Conservation (phyloP, 1,140 invertebrate genomes). For the Lepidurus arcticus region DNA sequence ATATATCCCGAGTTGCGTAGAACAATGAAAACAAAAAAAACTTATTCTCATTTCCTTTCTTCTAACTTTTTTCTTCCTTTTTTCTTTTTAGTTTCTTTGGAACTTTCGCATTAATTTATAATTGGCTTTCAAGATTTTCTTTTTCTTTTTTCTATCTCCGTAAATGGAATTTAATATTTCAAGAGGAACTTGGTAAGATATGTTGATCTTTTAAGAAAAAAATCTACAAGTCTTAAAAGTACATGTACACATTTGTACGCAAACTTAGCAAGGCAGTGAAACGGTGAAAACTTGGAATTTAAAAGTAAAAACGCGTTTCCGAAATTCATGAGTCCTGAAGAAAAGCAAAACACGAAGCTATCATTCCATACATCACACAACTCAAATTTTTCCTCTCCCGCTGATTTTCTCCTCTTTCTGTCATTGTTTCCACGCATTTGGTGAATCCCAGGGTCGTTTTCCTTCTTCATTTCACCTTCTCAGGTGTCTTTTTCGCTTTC, state of each 20-base stretch:
- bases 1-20: too few species aligned
- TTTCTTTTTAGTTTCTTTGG: background rate
- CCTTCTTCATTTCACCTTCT: background rate
- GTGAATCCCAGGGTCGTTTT: background rate
- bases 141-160: background rate
- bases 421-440: slow-evolving; percentile 7
- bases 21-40: too few species aligned
- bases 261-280: background rate
- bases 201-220: too few species aligned
- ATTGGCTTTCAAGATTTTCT: background rate
- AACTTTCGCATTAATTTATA: background rate
- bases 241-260: too few species aligned
- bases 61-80: background rate
- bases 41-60: too few species aligned
- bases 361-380: background rate
- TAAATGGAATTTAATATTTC: background rate
- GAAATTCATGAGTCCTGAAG: background rate
- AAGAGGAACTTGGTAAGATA: too few species aligned
- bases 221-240: too few species aligned
- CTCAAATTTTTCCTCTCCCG: background rate
- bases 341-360: background rate
- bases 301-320: too few species aligned
- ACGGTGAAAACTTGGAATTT: background rate
- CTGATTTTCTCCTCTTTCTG: background rate
- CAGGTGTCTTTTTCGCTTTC: slow-evolving; percentile 13